Conservation (phyloP, 2,113 vertebrate species). For the Murina feae region DNA sequence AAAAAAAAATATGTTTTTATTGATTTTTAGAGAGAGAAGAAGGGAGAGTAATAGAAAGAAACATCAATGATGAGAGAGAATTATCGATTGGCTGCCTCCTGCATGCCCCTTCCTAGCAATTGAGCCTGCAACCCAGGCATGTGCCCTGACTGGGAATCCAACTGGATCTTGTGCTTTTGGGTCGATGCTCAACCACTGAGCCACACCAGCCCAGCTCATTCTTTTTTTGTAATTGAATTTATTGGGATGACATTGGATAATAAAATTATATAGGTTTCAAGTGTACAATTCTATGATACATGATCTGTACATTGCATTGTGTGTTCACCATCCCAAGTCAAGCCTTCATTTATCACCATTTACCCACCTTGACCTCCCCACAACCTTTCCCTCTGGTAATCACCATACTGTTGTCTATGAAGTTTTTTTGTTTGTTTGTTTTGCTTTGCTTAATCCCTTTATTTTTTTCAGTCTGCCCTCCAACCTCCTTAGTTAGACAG, state of each 20-base stretch:
- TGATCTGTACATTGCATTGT: not conserved
- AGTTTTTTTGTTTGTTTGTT: not conserved
- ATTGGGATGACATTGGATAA: not conserved
- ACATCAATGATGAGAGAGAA: no score
- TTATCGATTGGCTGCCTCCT: no score
- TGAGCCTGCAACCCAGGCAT: no score
- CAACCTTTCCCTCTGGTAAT: not conserved
- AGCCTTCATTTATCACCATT: not conserved
- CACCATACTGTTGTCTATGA: not conserved
- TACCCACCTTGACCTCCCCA: not conserved
- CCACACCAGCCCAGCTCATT: no score
- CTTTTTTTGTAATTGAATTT: not conserved
- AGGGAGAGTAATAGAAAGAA: no score
- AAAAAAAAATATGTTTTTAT: no score
- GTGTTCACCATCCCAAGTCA: not conserved
- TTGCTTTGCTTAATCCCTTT: not conserved
- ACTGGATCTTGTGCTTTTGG: no score
- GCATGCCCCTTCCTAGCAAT: no score
- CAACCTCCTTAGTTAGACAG: not conserved
- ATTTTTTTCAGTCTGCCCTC: not conserved
- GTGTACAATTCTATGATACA: not conserved
- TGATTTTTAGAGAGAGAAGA: no score
- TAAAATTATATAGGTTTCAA: not conserved
- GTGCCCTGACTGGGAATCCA: no score
- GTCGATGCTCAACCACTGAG: no score